Evolutionary conservation across 2,888 invertebrate species (phyloP).

Genomic region (Conomelus anceps): DNA sequence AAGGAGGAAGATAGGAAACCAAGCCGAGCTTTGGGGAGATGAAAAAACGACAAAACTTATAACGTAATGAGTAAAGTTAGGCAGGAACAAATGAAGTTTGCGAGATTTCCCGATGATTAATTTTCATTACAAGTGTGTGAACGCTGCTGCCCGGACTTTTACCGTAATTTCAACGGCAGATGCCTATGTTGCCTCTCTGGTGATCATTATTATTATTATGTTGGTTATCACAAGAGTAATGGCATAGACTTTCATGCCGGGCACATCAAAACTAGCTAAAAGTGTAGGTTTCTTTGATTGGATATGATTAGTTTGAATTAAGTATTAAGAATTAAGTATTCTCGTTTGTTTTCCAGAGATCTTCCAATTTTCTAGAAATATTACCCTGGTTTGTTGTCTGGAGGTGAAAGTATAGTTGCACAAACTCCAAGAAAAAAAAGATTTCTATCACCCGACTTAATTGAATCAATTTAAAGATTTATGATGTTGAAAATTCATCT

Average conservation of each 20-base stretch:
- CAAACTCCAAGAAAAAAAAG: no score
- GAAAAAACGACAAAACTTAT: slow-evolving; percentile 2
- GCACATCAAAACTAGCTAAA: background rate
- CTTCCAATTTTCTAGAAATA: no score
- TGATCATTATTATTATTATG: background rate
- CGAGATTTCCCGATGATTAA: slow-evolving; percentile 6
- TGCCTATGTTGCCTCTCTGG: background rate
- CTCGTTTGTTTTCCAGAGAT: no score
- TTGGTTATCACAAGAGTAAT: background rate
- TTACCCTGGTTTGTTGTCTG: no score
- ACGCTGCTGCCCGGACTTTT: background rate
- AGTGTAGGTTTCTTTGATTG: background rate
- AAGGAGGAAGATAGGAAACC: background rate
- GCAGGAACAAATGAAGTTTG: slow-evolving; percentile 7
- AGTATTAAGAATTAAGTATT: no score
- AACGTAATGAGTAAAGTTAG: slow-evolving; percentile 6
- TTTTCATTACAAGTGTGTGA: background rate
- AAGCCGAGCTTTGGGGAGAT: background rate
- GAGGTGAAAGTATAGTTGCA: no score
- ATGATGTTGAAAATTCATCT: no score
- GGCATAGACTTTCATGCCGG: background rate
- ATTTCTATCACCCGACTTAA: no score
- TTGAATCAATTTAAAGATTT: no score
- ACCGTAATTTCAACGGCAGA: background rate
- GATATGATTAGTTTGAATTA: no score